Conservation (phyloP, 2,113 vertebrate genomes). For the Solea solea region DNA sequence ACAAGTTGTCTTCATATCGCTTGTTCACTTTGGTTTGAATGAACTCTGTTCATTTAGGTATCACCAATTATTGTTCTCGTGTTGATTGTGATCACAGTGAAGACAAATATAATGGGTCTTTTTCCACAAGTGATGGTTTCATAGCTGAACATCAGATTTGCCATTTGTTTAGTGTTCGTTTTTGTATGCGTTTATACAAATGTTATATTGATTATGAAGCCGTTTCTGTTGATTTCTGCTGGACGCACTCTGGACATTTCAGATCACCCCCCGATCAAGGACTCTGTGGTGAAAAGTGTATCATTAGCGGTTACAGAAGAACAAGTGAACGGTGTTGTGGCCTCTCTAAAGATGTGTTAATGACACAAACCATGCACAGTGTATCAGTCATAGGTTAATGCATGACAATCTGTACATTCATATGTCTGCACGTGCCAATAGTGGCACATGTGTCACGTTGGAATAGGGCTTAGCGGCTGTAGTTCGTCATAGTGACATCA, state of each 20-base stretch:
- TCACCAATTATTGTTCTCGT: too few relatives aligned
- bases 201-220: conserved; percentile 7
- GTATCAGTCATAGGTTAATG: conserved; percentile 74
- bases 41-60: too few relatives aligned
- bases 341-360: conserved; percentile 50
- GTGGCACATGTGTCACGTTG: conserved; percentile 58
- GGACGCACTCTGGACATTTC: conserved; percentile 22
- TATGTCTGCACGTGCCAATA: conserved; percentile 61
- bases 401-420: conserved; percentile 78
- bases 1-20: too few relatives aligned
- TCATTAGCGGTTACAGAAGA: conserved; percentile 35
- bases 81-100: neutral
- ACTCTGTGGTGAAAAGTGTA: conserved; percentile 21
- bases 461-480: conserved; percentile 54
- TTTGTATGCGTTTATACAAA: conserved; percentile 25
- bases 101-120: neutral
- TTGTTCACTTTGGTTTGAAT: too few relatives aligned
- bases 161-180: conserved; percentile 40
- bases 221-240: conserved; percentile 25
- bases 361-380: conserved; percentile 54
- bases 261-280: conserved; percentile 6
- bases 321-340: conserved; percentile 43
- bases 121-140: conserved; percentile 5
- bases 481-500: conserved; percentile 38
- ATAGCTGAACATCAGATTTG: neutral